A percentile compares a stretch with the other conserved stretches of the same genome.
Conservation (phyloP, 2,888 invertebrate genomes). For the Magallana nippona region DNA sequence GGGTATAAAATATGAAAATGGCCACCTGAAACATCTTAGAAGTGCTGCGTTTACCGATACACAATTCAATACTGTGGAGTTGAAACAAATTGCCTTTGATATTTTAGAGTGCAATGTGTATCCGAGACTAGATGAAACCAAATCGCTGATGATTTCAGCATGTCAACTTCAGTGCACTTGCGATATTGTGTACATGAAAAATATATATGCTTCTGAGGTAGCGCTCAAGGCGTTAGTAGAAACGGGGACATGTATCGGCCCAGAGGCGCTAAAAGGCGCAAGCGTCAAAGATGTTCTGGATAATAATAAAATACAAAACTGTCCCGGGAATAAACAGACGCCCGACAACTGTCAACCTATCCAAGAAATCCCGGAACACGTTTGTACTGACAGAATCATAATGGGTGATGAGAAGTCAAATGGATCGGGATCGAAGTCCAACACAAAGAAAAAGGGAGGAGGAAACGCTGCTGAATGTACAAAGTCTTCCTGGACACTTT, state of each 20-base stretch:
- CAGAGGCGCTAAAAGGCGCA: neutral
- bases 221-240: neutral
- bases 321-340: neutral
- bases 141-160: neutral
- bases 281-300: neutral
- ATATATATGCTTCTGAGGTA: neutral
- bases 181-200: constrained; percentile 9
- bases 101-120: neutral
- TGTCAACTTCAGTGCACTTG: constrained; percentile 21
- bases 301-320: neutral
- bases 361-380: neutral
- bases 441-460: too few species aligned
- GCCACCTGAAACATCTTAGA: neutral
- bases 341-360: too few species aligned
- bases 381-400: neutral
- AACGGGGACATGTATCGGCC: neutral
- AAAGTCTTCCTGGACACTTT: too few species aligned
- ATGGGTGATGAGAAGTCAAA: neutral
- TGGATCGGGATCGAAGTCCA: neutral
- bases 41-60: neutral
- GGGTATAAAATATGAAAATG: neutral
- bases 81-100: neutral
- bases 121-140: neutral
- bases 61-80: neutral
- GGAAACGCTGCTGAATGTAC: too few species aligned